phyloP scores from a whole-genome alignment of 2,113 vertebrate species.

The Hippocampus zosterae region DNA sequence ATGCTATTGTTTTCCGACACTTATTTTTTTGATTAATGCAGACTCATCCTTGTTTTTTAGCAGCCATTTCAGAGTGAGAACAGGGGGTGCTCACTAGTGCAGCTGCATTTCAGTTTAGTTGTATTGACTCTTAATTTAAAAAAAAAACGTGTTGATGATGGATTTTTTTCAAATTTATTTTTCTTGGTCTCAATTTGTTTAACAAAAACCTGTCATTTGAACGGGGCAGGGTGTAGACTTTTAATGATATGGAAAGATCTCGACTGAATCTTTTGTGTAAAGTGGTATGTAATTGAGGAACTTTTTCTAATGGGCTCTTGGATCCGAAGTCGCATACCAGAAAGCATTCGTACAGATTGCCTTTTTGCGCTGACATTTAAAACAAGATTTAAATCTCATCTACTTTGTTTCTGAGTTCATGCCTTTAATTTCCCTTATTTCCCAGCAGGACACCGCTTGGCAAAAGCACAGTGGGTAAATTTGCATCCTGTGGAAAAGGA shows the following conservation, averaged over 20 bases:
- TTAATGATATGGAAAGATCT: too few relatives aligned
- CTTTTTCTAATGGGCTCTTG: too few relatives aligned
- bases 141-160: too few relatives aligned
- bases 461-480: conserved; percentile 49
- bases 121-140: too few relatives aligned
- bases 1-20: neutral
- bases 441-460: conserved; percentile 41
- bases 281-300: too few relatives aligned
- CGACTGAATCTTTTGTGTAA: too few relatives aligned
- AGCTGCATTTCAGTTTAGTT: neutral
- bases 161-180: neutral
- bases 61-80: neutral
- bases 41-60: neutral
- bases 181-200: too few relatives aligned
- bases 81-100: neutral
- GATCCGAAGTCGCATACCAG: neutral
- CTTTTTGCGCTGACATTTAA: neutral
- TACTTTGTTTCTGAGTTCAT: neutral
- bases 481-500: neutral
- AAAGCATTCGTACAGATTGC: neutral
- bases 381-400: neutral
- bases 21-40: neutral
- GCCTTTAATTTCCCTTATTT: conserved; percentile 23
- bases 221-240: too few relatives aligned
- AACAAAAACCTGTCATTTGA: too few relatives aligned